Base-by-base conservation (phyloP, 2,113 vertebrate species). In the Pterophyllum scalare region DNA sequence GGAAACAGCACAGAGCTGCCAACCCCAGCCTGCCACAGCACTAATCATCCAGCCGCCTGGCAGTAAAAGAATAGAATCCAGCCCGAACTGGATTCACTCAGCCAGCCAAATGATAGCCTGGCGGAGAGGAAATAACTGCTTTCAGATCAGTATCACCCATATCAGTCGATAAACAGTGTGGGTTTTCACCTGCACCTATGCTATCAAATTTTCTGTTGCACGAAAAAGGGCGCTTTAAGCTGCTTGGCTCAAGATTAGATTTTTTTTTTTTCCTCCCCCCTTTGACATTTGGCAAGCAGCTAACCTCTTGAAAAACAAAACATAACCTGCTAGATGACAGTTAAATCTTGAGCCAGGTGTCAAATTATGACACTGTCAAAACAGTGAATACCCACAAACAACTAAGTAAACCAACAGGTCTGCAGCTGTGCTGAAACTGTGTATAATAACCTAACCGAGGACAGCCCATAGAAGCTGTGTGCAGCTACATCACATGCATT, bases 81-180 rank as follows among this genome's bases (percentile, higher is more conserved):
- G 80, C 82, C 81, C 0, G 2, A 22, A 81, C 83, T 82, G 84
- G 77, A 85, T 87, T 92, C 91, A 79, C 62, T 89, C 89, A 90
- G 87, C 54, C 84, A 76, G 84, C 81, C 80, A 89, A 92, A 92
- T 87, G 93, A 91, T 91, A 90, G 89, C 62, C 57, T 84, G 88
- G 80, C 78, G 77, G 56, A 83, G 88, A 85, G 83, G 84, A 90
- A 93, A 94, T 93, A 90, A 90, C 92, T 86, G 77, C 84, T 91
- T 82, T 90, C 87, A 91, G 94, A 95, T 93, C 88, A 88, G 88
- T 87, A 94, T 94, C 92, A 64, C 77, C 93, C 92, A 93, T 88
- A 92, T 87, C 88, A 85, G 83, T 89, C 46, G 17, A 92, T 91
- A 89, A 89, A 91, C 84, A 87, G 84, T 81, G 46, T 76, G 81